phyloP scores from a whole-genome alignment of 2,113 vertebrate species.

The Zootoca vivipara region DNA sequence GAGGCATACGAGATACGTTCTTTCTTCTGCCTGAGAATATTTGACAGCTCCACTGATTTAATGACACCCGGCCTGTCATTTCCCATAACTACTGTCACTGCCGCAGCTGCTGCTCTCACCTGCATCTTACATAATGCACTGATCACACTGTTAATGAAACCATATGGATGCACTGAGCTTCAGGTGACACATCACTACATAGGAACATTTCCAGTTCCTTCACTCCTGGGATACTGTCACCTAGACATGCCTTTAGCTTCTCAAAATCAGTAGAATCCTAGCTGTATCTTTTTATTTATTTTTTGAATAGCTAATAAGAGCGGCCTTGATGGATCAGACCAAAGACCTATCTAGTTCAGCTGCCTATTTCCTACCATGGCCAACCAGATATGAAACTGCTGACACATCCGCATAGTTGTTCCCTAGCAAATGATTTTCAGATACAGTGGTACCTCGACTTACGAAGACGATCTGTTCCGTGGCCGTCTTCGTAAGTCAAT shows the following conservation, averaged over 20 bases:
- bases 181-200: constrained; percentile 32
- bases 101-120: constrained; percentile 20
- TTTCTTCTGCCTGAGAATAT: constrained; percentile 52
- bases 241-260: not conserved
- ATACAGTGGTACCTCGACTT: no score
- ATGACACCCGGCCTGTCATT: constrained; percentile 35
- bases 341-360: not conserved
- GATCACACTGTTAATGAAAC: not conserved
- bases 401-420: not conserved
- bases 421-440: not conserved
- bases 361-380: not conserved
- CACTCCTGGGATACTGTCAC: not conserved
- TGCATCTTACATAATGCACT: constrained; percentile 1
- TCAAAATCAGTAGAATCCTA: not conserved
- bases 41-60: constrained; percentile 36
- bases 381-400: not conserved
- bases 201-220: constrained; percentile 20
- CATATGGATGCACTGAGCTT: not conserved
- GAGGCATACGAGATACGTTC: not conserved
- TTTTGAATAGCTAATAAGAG: not conserved
- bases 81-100: constrained; percentile 16
- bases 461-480: no score
- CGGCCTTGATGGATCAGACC: not conserved
- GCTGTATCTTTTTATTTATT: not conserved
- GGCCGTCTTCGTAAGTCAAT: no score